These are phyloP conservation scores for Catamblyrhynchus diadema DNA, from an alignment of 2,797 vertebrate genomes.

Conservation along the genomic window DNA sequence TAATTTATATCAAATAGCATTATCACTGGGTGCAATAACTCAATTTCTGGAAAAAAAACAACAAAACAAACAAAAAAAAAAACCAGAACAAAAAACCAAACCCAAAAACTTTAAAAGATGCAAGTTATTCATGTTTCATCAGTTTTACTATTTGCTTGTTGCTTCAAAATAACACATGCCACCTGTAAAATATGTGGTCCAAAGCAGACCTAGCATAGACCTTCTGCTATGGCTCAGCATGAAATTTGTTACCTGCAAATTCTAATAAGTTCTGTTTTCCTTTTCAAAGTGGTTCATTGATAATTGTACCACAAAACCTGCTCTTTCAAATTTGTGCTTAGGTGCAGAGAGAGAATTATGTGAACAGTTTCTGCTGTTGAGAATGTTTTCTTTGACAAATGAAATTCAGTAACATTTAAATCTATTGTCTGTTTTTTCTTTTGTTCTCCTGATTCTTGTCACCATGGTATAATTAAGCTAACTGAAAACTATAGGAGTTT, in stretches of 20 bases:
- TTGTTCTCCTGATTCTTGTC: not conserved
- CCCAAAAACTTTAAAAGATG: not conserved
- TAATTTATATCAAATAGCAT: not conserved
- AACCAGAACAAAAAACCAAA: not conserved
- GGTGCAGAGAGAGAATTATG: not conserved
- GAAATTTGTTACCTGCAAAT: not conserved
- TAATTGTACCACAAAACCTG: not conserved
- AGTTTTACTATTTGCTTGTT: not conserved
- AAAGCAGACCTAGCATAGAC: not conserved
- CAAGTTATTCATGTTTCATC: not conserved
- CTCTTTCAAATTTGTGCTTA: not conserved
- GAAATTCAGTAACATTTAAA: not conserved
- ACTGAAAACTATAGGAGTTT: not conserved
- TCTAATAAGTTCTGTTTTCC: not conserved
- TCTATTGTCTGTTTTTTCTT: not conserved
- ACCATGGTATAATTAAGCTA: not conserved
- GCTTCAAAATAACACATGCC: not conserved
- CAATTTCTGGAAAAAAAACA: not conserved
- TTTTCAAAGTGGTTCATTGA: not conserved
- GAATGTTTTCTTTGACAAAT: not conserved
- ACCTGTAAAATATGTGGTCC: not conserved
- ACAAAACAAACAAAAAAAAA: not conserved
- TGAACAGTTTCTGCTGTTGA: not conserved
- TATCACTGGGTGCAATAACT: not conserved
- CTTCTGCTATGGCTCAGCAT: not conserved